phyloP scores from a whole-genome alignment of 2,888 invertebrate genomes.

The Plebejus argus region DNA sequence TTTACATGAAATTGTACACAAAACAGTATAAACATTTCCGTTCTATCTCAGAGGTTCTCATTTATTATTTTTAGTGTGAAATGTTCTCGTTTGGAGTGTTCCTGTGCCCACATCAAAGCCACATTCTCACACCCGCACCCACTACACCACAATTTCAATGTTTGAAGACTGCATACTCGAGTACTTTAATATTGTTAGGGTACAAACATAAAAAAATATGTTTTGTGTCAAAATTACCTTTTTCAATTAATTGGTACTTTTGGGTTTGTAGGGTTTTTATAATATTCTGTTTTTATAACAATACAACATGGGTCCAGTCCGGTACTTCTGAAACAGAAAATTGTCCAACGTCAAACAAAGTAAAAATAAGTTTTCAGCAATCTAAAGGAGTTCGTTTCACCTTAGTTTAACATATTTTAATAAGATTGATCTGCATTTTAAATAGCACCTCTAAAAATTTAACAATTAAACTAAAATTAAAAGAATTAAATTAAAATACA shows the following conservation, averaged over 20 bases:
- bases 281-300: background rate
- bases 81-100: background rate
- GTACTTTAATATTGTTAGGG: background rate
- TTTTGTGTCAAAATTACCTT: background rate
- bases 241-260: too few relatives aligned
- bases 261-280: background rate
- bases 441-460: too few relatives aligned
- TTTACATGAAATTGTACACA: background rate
- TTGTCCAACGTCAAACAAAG: too few relatives aligned
- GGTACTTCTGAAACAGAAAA: too few relatives aligned
- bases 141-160: background rate
- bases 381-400: too few relatives aligned
- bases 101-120: background rate
- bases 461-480: too few relatives aligned
- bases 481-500: too few relatives aligned
- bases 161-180: background rate
- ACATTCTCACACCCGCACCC: background rate
- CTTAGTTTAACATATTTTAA: too few relatives aligned
- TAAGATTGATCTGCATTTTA: too few relatives aligned
- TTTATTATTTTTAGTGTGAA: constrained; percentile 21
- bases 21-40: background rate
- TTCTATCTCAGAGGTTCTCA: constrained; percentile 1
- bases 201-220: background rate
- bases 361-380: too few relatives aligned
- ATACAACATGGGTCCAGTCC: too few relatives aligned